Percentiles rank a stretch among this genome's conserved stretches.
Evolutionary conservation across 2,113 vertebrate species (phyloP).

Genomic region (Danio rerio): GRCz12tu NC_133188.1:39856001-39856500

Average conservation of each 20-base stretch:
- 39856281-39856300: neutral
- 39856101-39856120: neutral
- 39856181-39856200: neutral
- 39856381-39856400: neutral
- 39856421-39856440: neutral
- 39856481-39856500: neutral
- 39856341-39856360: neutral
- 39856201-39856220: neutral
- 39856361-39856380: neutral
- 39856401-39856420: no score
- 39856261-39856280: no score
- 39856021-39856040: neutral
- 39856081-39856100: neutral
- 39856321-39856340: neutral
- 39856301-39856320: neutral
- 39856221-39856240: neutral
- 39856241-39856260: neutral
- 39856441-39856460: neutral
- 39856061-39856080: neutral
- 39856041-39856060: constrained; percentile 2
- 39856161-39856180: neutral
- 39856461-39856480: neutral
- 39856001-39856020: neutral
- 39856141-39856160: neutral
- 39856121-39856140: neutral